Evolutionary conservation across 1,140 invertebrate species (phyloP).

Genomic region (Pantala flavescens): DNA sequence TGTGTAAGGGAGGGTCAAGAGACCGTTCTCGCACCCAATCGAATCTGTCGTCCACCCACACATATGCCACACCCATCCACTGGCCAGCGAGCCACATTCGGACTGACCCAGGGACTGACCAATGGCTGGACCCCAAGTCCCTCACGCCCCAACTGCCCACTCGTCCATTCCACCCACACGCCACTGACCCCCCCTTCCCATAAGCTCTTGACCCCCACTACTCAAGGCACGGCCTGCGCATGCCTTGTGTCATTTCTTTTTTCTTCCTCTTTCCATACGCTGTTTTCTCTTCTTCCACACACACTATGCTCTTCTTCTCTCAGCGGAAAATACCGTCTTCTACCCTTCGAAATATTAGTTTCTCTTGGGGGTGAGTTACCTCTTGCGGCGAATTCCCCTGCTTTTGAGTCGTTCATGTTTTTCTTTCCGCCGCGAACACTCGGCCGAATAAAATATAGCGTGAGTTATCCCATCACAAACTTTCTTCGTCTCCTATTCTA

Average conservation of each 20-base stretch:
- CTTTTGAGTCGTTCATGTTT: too few relatives aligned
- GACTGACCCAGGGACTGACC: background rate
- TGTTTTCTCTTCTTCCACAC: background rate
- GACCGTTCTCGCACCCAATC: background rate
- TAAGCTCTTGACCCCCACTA: background rate
- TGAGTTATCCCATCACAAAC: too few relatives aligned
- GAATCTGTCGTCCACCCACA: background rate
- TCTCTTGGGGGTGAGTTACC: too few relatives aligned
- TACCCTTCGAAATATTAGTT: too few relatives aligned
- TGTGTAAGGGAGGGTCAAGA: too few relatives aligned
- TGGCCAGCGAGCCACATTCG: background rate
- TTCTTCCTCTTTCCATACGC: background rate
- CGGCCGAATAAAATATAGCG: too few relatives aligned
- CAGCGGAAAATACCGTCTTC: background rate
- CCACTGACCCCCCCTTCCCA: background rate
- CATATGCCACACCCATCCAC: conserved; percentile 2
- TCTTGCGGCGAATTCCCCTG: too few relatives aligned
- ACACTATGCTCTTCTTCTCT: background rate
- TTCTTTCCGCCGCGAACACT: too few relatives aligned
- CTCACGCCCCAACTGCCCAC: background rate
- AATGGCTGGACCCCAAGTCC: background rate
- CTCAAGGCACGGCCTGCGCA: background rate
- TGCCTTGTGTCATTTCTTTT: background rate
- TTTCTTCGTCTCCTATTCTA: too few relatives aligned
- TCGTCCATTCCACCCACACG: background rate